These are phyloP conservation scores for Atopsyche davidsoni DNA, from an alignment of 1,140 invertebrate species.

Conservation along the genomic window DNA sequence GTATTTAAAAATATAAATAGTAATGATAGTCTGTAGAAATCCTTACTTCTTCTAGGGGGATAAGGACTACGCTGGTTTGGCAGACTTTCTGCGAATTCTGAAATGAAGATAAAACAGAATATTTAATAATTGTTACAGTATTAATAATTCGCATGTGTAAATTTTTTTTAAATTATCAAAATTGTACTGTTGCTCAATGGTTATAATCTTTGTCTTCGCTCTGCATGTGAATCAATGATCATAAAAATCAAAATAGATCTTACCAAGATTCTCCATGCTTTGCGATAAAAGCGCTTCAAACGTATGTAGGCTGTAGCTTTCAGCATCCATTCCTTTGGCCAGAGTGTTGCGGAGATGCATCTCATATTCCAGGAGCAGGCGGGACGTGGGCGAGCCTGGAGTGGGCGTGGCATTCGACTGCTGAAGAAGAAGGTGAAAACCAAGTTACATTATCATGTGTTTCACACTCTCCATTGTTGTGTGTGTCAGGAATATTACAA, in stretches of 20 bases:
- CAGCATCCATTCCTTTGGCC: conserved; percentile 91
- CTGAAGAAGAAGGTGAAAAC: conserved; percentile 30
- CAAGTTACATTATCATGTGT: too few relatives aligned
- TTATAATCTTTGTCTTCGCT: not conserved
- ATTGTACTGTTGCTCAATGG: too few relatives aligned
- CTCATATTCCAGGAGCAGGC: conserved; percentile 87
- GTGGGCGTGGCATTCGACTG: conserved; percentile 61
- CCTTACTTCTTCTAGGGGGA: conserved; percentile 74
- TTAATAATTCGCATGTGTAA: not conserved
- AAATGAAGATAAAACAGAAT: not conserved
- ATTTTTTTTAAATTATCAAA: not conserved
- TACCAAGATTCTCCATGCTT: conserved; percentile 92
- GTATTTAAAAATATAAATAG: too few relatives aligned
- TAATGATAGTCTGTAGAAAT: too few relatives aligned
- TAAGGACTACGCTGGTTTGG: conserved; percentile 79
- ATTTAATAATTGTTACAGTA: not conserved
- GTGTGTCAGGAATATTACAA: too few relatives aligned
- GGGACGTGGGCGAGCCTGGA: conserved; percentile 79
- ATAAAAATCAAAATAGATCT: conserved; percentile 29
- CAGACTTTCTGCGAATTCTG: conserved; percentile 80
- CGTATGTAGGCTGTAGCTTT: conserved; percentile 89
- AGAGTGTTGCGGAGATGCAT: conserved; percentile 90
- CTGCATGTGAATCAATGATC: not conserved
- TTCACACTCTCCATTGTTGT: too few relatives aligned
- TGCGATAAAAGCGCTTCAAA: conserved; percentile 88